A percentile compares a stretch with the other conserved stretches of the same genome.
These are phyloP conservation scores for Propithecus deckenii DNA, from an alignment of 2,797 vertebrate genomes.

Conservation along the genomic window DNA sequence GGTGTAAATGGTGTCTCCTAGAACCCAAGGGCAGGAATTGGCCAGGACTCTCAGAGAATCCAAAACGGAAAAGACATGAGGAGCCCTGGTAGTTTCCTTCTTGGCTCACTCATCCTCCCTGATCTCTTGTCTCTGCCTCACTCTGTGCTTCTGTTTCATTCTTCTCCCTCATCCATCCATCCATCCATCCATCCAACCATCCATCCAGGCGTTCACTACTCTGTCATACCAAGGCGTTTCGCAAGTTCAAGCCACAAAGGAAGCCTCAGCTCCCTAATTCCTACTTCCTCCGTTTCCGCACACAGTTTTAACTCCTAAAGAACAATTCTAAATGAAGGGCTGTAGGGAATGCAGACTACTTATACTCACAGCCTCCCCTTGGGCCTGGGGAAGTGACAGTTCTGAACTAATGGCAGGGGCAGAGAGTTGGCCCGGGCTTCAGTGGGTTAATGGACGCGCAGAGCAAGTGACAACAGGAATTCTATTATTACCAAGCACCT, in stretches of 20 bases:
- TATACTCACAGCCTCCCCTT: not conserved
- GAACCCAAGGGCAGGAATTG: not conserved
- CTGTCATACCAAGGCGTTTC: not conserved
- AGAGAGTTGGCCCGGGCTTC: not conserved
- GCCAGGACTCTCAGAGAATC: not conserved
- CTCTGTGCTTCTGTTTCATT: not conserved
- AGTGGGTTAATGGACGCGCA: not conserved
- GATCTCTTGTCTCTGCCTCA: not conserved
- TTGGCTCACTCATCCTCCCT: not conserved
- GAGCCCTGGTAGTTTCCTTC: not conserved
- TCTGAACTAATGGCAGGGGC: not conserved
- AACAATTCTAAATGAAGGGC: not conserved
- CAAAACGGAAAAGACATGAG: not conserved
- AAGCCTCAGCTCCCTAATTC: not conserved
- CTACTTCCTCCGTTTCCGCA: not conserved
- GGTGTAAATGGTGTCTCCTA: not conserved
- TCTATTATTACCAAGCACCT: constrained; percentile 1
- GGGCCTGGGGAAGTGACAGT: not conserved
- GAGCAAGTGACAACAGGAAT: not conserved
- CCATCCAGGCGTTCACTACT: not conserved
- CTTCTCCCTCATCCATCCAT: not conserved
- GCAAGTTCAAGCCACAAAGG: not conserved
- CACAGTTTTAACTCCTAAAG: not conserved
- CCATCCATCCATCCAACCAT: not conserved
- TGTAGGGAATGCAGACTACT: not conserved